These are phyloP conservation scores for Oligia latruncula DNA, from an alignment of 2,888 invertebrate genomes.

Conservation along the genomic window DNA sequence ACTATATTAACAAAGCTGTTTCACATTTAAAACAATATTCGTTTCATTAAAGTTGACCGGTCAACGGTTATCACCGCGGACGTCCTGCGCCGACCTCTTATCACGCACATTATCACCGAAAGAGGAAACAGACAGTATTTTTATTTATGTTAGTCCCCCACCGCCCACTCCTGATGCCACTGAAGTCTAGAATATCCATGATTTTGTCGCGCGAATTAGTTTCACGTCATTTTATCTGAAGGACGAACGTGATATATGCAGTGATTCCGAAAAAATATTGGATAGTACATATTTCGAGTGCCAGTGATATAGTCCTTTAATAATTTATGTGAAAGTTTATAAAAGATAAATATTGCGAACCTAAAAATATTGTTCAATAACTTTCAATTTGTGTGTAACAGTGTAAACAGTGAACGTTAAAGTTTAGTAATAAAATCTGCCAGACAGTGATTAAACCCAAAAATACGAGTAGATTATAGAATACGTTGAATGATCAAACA, in stretches of 20 bases:
- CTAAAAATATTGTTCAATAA: slow-evolving; percentile 22
- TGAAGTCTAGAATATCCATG: slow-evolving; percentile 79
- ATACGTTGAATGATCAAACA: slow-evolving; percentile 36
- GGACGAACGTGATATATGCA: slow-evolving; percentile 72
- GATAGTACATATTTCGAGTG: slow-evolving; percentile 14
- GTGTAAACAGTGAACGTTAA: slow-evolving; percentile 30
- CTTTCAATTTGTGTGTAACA: slow-evolving; percentile 19
- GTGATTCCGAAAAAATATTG: slow-evolving; percentile 42
- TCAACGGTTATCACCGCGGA: slow-evolving; percentile 84
- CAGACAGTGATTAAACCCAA: slow-evolving; percentile 35
- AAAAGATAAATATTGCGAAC: slow-evolving; percentile 3
- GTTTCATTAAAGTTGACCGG: slow-evolving; percentile 80
- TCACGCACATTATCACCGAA: slow-evolving; percentile 79
- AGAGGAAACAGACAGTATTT: slow-evolving; percentile 87
- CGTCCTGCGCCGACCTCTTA: slow-evolving; percentile 79
- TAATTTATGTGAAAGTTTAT: slow-evolving; percentile 38
- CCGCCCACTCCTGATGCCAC: slow-evolving; percentile 73
- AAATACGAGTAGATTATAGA: slow-evolving; percentile 20
- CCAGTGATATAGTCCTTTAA: slow-evolving; percentile 20
- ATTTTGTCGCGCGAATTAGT: slow-evolving; percentile 76
- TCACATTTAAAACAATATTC: slow-evolving; percentile 67
- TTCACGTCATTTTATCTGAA: slow-evolving; percentile 66
- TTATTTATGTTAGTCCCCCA: slow-evolving; percentile 82
- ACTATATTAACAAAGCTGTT: slow-evolving; percentile 53
- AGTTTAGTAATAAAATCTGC: slow-evolving; percentile 34